phyloP scores from a whole-genome alignment of 2,797 vertebrate genomes.

The Salmo trutta region DNA sequence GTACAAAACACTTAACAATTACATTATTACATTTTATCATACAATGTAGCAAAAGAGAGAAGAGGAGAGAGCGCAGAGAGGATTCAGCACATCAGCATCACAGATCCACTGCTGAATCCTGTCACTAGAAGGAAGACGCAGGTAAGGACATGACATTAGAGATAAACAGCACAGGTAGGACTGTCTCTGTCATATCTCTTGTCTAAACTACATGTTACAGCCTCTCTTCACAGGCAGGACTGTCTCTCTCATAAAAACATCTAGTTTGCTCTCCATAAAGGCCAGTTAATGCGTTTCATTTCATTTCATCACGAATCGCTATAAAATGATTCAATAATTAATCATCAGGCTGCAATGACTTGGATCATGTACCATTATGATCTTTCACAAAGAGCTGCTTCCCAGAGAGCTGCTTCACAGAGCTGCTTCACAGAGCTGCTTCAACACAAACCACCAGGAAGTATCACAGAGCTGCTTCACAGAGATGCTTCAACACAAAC shows the following conservation, averaged over 20 bases:
- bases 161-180: background rate
- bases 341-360: conserved; percentile 15
- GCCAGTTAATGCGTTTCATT: conserved; percentile 3
- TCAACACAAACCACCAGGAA: conserved; percentile 3
- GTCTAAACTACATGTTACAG: background rate
- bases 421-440: background rate
- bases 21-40: too few relatives aligned
- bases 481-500: conserved; percentile 7
- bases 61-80: background rate
- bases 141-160: background rate
- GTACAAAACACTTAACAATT: too few relatives aligned
- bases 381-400: too few relatives aligned
- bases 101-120: background rate
- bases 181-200: background rate
- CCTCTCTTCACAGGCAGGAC: too few relatives aligned
- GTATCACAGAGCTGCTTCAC: too few relatives aligned
- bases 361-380: too few relatives aligned
- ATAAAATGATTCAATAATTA: conserved; percentile 15
- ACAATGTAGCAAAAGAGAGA: too few relatives aligned
- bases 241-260: background rate
- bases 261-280: background rate
- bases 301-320: conserved; percentile 13
- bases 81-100: too few relatives aligned
- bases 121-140: background rate
- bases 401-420: too few relatives aligned